phyloP scores from a whole-genome alignment of 2,797 vertebrate genomes.

The Rhinogobio ventralis region DNA sequence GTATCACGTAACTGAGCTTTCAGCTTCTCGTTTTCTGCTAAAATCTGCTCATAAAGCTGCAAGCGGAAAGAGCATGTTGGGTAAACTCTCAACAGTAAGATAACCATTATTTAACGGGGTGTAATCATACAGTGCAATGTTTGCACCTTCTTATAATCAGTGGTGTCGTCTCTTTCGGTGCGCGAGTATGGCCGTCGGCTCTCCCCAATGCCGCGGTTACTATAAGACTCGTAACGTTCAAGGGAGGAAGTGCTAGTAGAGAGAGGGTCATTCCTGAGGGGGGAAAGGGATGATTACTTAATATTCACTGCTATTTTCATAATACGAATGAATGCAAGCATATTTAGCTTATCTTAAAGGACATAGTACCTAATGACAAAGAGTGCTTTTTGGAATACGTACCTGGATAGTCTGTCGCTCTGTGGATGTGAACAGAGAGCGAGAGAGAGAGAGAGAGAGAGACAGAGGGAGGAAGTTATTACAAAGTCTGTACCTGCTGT shows the following conservation, averaged over 20 bases:
- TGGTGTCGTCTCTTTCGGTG: slow-evolving; percentile 89
- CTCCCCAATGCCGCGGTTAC: slow-evolving; percentile 84
- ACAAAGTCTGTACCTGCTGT: slow-evolving; percentile 25
- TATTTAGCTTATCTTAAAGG: background rate
- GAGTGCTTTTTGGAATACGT: slow-evolving; percentile 65
- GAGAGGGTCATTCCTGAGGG: slow-evolving; percentile 16
- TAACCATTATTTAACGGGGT: background rate
- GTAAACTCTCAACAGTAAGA: background rate
- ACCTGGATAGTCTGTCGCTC: slow-evolving; percentile 93
- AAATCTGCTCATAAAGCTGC: slow-evolving; percentile 97
- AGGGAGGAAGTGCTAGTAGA: slow-evolving; percentile 73
- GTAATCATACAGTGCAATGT: background rate
- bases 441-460: slow-evolving; percentile 9
- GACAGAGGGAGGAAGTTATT: slow-evolving; percentile 42
- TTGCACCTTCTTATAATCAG: slow-evolving; percentile 95
- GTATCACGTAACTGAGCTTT: slow-evolving; percentile 97
- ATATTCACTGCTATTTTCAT: background rate
- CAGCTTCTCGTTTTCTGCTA: slow-evolving; percentile 97
- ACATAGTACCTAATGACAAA: background rate
- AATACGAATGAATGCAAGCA: background rate
- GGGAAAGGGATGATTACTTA: background rate
- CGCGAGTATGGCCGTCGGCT: slow-evolving; percentile 87
- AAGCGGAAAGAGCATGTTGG: slow-evolving; percentile 15
- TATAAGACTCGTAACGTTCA: slow-evolving; percentile 85
- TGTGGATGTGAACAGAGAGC: slow-evolving; percentile 68